phyloP scores from a whole-genome alignment of 1,140 invertebrate species.

The Drosophila eugracilis region DNA sequence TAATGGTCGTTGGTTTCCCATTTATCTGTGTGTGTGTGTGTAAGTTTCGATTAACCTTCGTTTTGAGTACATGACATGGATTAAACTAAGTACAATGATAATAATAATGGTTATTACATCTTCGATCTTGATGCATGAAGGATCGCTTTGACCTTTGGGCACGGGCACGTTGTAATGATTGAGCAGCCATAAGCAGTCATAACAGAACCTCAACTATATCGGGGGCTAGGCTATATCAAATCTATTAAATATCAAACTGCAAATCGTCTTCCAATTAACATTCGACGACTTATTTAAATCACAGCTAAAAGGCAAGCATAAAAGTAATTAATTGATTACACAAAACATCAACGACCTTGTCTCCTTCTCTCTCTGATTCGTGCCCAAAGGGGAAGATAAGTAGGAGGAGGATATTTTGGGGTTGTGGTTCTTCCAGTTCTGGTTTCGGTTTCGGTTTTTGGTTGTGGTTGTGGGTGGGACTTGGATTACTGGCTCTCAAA shows the following conservation, averaged over 20 bases:
- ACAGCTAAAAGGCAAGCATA: conserved; percentile 82
- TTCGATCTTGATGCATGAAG: not conserved
- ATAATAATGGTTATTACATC: not conserved
- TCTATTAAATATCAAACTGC: conserved; percentile 37
- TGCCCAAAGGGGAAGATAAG: conserved; percentile 26
- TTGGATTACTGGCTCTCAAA: conserved; percentile 31
- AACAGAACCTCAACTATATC: conserved; percentile 21
- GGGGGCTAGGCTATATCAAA: conserved; percentile 19
- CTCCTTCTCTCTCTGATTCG: conserved; percentile 45
- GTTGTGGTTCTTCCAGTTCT: no score
- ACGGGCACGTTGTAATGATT: conserved; percentile 15
- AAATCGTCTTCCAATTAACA: conserved; percentile 21
- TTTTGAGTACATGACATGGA: conserved; percentile 1
- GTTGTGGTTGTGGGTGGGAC: conserved; percentile 19
- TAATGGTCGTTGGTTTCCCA: conserved; percentile 6
- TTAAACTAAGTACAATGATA: conserved; percentile 27
- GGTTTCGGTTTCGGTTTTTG: no score
- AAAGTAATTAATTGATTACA: conserved; percentile 56
- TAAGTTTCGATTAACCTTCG: not conserved
- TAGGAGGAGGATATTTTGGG: not conserved
- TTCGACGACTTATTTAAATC: conserved; percentile 50
- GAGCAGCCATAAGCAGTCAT: conserved; percentile 7
- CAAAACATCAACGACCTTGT: conserved; percentile 43
- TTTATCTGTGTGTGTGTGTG: conserved; percentile 2
- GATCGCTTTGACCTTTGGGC: conserved; percentile 28